Conservation (phyloP, 2,888 invertebrate species). For the Resseliella maxima region DNA sequence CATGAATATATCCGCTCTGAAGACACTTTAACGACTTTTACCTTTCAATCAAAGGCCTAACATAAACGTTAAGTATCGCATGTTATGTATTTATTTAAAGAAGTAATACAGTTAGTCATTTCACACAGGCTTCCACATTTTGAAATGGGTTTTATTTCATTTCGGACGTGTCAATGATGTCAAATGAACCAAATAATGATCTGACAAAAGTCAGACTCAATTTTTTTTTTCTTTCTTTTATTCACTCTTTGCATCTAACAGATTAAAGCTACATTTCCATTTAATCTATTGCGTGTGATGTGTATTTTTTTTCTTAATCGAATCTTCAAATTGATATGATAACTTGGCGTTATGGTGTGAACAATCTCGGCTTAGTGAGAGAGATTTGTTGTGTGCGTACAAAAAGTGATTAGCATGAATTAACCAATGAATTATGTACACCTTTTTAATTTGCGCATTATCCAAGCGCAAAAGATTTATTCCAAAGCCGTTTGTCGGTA, state of each 20-base stretch:
- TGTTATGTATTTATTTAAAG: background rate
- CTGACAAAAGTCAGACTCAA: background rate
- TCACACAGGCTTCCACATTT: background rate
- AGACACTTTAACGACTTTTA: background rate
- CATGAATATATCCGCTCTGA: background rate
- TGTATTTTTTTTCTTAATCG: background rate
- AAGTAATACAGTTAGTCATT: background rate
- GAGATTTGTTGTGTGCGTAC: background rate
- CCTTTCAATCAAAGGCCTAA: background rate
- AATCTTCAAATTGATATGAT: background rate
- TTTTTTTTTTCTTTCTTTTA: background rate
- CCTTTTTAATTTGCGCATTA: background rate
- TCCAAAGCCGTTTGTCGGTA: background rate
- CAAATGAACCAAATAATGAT: background rate
- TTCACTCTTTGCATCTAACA: background rate
- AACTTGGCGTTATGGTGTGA: background rate
- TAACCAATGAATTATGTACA: background rate
- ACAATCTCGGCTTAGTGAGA: background rate
- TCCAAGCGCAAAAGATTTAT: background rate
- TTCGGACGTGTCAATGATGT: background rate
- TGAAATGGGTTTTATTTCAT: slow-evolving; percentile 3
- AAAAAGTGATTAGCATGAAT: slow-evolving; percentile 18
- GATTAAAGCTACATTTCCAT: slow-evolving; percentile 1
- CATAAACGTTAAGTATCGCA: background rate
- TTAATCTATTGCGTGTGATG: background rate